Percentiles rank a stretch among this genome's conserved stretches.
phyloP scores from a whole-genome alignment of 2,888 invertebrate genomes.

The Leptopterna dolabrata region DNA sequence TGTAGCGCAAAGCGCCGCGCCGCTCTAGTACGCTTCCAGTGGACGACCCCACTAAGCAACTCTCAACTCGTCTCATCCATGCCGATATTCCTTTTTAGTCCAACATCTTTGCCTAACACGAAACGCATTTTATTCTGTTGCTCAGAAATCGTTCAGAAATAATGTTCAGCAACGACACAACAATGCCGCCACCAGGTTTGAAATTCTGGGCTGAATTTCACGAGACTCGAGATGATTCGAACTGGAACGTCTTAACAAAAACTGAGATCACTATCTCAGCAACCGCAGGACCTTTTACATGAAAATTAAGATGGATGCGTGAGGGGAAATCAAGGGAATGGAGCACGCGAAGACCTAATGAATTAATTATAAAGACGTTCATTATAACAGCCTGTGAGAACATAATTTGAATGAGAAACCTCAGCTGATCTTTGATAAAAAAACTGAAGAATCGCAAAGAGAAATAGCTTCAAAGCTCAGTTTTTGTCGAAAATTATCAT shows the following conservation, averaged over 20 bases:
- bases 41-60: too few relatives aligned
- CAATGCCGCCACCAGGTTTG: too few relatives aligned
- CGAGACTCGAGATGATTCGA: too few relatives aligned
- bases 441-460: neutral
- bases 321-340: neutral
- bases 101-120: too few relatives aligned
- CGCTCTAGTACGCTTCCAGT: too few relatives aligned
- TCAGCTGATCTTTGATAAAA: slow-evolving; percentile 16
- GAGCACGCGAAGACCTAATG: slow-evolving; percentile 25
- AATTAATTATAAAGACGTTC: slow-evolving; percentile 34
- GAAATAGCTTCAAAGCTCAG: neutral
- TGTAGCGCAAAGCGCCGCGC: too few relatives aligned
- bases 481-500: neutral
- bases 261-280: neutral
- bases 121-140: too few relatives aligned
- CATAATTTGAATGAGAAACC: neutral
- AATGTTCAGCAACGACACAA: too few relatives aligned
- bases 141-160: too few relatives aligned
- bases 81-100: too few relatives aligned
- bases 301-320: neutral
- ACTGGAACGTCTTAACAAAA: neutral
- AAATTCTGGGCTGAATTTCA: too few relatives aligned
- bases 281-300: neutral
- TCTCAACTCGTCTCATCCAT: too few relatives aligned
- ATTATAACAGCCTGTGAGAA: slow-evolving; percentile 31